Evolutionary conservation across 2,113 vertebrate species (phyloP).

Genomic region (Dendrocopos noguchii): DNA sequence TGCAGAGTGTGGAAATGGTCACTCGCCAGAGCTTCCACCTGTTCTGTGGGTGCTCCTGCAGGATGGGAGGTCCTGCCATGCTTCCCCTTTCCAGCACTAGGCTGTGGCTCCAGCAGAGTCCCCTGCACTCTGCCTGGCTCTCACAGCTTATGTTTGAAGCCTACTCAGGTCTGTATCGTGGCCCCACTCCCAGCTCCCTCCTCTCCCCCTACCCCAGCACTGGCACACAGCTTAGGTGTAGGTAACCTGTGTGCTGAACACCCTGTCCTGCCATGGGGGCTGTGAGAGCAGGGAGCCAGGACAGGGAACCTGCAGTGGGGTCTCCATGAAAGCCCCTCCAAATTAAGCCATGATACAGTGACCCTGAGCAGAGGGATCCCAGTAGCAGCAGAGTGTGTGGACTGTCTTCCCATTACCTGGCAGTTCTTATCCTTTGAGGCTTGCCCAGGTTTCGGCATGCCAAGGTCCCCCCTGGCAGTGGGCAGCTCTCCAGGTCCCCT

Average conservation of each 20-base stretch:
- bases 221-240: rapidly evolving
- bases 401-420: constrained; percentile 14
- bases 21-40: background rate
- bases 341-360: background rate
- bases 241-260: background rate
- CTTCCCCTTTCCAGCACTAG: background rate
- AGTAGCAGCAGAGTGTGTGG: background rate
- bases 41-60: background rate
- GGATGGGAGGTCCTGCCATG: background rate
- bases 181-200: background rate
- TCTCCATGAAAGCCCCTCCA: background rate
- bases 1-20: rapidly evolving
- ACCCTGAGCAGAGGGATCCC: background rate
- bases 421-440: constrained; percentile 56
- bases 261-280: background rate
- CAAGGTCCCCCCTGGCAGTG: constrained; percentile 77
- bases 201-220: background rate
- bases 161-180: rapidly evolving
- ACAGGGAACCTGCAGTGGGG: background rate
- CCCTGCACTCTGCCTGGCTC: background rate
- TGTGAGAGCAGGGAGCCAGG: background rate
- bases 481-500: constrained; percentile 79
- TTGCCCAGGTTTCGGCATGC: constrained; percentile 78
- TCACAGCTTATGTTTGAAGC: background rate
- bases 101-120: background rate